Conservation (phyloP, 2,113 vertebrate genomes). For the Gymnorhina tibicen region DNA sequence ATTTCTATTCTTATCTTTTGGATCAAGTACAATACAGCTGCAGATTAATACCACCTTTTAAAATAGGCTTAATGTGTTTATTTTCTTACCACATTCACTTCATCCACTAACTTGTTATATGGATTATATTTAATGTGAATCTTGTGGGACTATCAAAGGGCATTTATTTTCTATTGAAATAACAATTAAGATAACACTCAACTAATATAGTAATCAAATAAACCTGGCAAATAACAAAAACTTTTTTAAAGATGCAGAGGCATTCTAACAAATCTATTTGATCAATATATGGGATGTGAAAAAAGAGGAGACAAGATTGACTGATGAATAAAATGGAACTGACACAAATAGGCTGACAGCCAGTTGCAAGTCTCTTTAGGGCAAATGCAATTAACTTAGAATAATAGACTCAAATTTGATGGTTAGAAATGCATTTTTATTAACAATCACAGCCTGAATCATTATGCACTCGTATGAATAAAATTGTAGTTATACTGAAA, state of each 20-base stretch:
- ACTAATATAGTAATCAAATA: conserved; percentile 66
- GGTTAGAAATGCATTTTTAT: conserved; percentile 83
- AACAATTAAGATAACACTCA: conserved; percentile 68
- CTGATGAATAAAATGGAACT: conserved; percentile 79
- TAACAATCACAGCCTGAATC: conserved; percentile 77
- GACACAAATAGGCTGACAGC: conserved; percentile 83
- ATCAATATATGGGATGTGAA: conserved; percentile 76
- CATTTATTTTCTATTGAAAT: conserved; percentile 67
- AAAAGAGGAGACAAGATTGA: conserved; percentile 78
- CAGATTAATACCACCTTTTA: conserved; percentile 16
- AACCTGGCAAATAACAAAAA: conserved; percentile 65
- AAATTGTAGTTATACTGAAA: conserved; percentile 71
- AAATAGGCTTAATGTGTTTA: conserved; percentile 36
- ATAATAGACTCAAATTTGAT: conserved; percentile 85
- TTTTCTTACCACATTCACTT: conserved; percentile 19
- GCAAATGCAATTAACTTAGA: conserved; percentile 87
- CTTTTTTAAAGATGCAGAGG: conserved; percentile 57
- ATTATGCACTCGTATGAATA: conserved; percentile 78
- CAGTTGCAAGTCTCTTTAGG: conserved; percentile 83
- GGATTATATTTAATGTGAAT: conserved; percentile 54
- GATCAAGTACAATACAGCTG: neutral
- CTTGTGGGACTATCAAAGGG: conserved; percentile 49
- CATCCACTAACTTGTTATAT: conserved; percentile 19
- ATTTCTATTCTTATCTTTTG: conserved; percentile 13
- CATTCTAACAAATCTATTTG: conserved; percentile 74